Base-by-base conservation (phyloP, 2,888 invertebrate species). In the Aphelenchoides bicaudatus region DNA sequence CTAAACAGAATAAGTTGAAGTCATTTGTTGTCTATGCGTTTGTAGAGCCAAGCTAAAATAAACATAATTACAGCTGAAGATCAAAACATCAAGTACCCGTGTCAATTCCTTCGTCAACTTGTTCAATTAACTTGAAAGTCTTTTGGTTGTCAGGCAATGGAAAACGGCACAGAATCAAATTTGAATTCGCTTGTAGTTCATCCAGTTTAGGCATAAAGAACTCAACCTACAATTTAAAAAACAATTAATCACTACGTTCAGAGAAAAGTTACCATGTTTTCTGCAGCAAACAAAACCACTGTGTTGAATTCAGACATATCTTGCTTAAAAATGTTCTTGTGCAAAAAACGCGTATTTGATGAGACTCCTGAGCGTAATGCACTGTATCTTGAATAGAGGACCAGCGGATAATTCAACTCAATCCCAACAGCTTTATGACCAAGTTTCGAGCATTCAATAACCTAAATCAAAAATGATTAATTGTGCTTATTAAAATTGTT, bases 221-320 rank as follows among this genome's bases (percentile, higher is more conserved):
- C 6, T 68, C 70, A 63, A 75, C 71, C 73, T 75, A 29, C 21
- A 71, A 59, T 48, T 10, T 19, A 64, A 59, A 28, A 19, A 25
- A 56, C 31, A 59, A 16, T 30, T 8, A 58, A 21, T 21, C 3
- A 10, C 3, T 2, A 39, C 38, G 5, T n/a, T 58, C 13, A 27
- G 23, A n/a, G 4, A 8, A 13, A 48, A 37, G 51, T 46, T 30
- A 74, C 74, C 61, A 78, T 61, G 39, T 63, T 62, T 51, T 76
- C 76, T 21, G 76, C 73, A 51, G 74, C 76, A 53, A 76, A 76
- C 21, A 76, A 67, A 5, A 76, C 65, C 3, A 72, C 74, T 27
- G 69, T 67, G 39, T 73, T 65, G 55, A 68, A 76, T 1, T 53
- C 47, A 19, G 52, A 48, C 58, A 76, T 52, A 53, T 73, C 64